phyloP scores from a whole-genome alignment of 2,888 invertebrate genomes.

The Orchesellides sinensis region DNA sequence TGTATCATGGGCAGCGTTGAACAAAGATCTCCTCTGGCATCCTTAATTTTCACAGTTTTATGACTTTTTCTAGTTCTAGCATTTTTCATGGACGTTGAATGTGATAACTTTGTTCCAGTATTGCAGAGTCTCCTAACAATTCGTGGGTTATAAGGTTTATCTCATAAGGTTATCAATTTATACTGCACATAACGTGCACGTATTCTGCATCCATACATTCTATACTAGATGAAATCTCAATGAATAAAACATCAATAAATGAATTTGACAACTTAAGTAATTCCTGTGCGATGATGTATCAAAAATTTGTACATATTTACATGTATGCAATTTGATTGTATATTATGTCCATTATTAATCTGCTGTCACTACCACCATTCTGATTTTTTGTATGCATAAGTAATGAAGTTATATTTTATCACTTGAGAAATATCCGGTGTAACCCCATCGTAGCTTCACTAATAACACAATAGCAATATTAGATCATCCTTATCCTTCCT shows the following conservation, averaged over 20 bases:
- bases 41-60: too few relatives aligned
- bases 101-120: too few relatives aligned
- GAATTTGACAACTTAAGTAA: neutral
- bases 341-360: neutral
- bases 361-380: neutral
- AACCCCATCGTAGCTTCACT: neutral
- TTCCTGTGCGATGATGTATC: neutral
- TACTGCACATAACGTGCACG: too few relatives aligned
- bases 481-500: neutral
- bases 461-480: neutral
- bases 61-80: too few relatives aligned
- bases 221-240: too few relatives aligned
- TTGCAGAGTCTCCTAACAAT: too few relatives aligned
- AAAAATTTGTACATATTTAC: neutral
- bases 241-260: too few relatives aligned
- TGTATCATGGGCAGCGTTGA: too few relatives aligned
- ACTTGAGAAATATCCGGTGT: neutral
- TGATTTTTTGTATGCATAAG: constrained; percentile 7
- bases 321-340: neutral
- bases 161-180: too few relatives aligned
- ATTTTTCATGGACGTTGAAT: too few relatives aligned
- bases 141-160: too few relatives aligned
- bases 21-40: too few relatives aligned
- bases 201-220: constrained; percentile 1
- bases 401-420: neutral